Percentiles rank a stretch among this genome's conserved stretches.
phyloP scores from a whole-genome alignment of 2,797 vertebrate species.

The Galaxias olidus region DNA sequence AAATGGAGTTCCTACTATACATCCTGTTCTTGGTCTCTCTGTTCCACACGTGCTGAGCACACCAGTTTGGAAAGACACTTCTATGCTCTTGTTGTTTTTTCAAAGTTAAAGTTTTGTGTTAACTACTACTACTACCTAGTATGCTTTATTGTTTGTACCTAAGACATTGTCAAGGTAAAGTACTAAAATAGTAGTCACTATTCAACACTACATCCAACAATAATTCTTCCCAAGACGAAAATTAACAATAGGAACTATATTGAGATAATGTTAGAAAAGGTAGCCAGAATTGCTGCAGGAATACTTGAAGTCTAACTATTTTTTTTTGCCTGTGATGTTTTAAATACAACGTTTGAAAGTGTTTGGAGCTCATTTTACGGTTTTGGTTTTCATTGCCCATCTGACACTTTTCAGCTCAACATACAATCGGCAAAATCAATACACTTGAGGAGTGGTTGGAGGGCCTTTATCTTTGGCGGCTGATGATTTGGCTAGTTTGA shows the following conservation, averaged over 20 bases:
- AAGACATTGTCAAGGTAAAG: too few species aligned
- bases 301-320: conserved; percentile 14
- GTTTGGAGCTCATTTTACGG: conserved; percentile 52
- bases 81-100: neutral
- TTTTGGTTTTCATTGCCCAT: conserved; percentile 73
- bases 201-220: too few species aligned
- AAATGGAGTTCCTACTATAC: conserved; percentile 13
- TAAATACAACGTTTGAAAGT: conserved; percentile 8
- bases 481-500: conserved; percentile 86
- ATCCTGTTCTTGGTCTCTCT: conserved; percentile 11
- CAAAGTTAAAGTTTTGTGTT: too few species aligned
- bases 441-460: conserved; percentile 84
- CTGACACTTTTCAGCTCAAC: conserved; percentile 76
- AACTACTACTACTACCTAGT: too few species aligned
- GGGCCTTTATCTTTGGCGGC: conserved; percentile 83
- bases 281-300: neutral
- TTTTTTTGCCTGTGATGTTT: conserved; percentile 35
- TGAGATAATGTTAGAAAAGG: neutral
- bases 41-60: neutral
- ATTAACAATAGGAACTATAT: neutral
- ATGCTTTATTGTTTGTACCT: too few species aligned
- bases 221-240: too few species aligned
- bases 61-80: neutral
- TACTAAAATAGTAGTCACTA: too few species aligned
- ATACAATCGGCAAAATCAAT: conserved; percentile 84